Evolutionary conservation across 2,888 invertebrate genomes (phyloP).

Genomic region (Eueremaeus valkanovi): DNA sequence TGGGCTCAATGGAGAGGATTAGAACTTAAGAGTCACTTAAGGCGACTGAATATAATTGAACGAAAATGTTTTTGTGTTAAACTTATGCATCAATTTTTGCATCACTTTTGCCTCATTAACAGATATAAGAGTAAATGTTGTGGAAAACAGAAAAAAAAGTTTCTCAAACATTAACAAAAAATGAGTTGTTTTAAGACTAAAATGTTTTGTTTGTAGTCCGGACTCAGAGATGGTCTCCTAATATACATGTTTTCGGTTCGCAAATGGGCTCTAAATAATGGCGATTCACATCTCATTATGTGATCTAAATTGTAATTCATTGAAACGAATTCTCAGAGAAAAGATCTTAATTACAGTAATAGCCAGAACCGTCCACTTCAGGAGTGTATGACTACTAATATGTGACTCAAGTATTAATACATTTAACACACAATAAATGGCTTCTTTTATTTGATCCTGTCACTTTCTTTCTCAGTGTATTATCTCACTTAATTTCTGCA

Average conservation of each 20-base stretch:
- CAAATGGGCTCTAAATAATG: not conserved
- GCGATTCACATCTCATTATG: not conserved
- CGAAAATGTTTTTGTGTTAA: not conserved
- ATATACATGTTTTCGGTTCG: too few relatives aligned
- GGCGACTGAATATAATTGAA: not conserved
- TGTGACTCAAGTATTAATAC: too few relatives aligned
- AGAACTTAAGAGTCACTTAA: not conserved
- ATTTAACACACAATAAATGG: too few relatives aligned
- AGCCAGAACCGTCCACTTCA: too few relatives aligned
- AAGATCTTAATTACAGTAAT: too few relatives aligned
- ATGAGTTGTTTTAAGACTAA: not conserved
- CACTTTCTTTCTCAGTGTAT: too few relatives aligned
- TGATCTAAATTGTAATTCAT: not conserved
- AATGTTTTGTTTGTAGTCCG: too few relatives aligned
- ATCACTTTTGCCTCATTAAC: conserved; percentile 18
- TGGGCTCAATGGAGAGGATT: not conserved
- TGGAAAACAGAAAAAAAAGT: not conserved
- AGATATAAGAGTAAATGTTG: not conserved
- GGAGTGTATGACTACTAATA: too few relatives aligned
- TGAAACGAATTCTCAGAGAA: not conserved
- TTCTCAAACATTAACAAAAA: not conserved
- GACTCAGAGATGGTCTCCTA: too few relatives aligned
- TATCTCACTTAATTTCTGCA: too few relatives aligned
- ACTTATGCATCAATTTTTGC: conserved; percentile 25
- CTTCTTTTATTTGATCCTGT: too few relatives aligned